Percentiles rank a stretch among this genome's conserved stretches.
These are phyloP conservation scores for Apostichopus californicus DNA, from an alignment of 35 echinoderm and acorn worm genomes.

Conservation along the genomic window DNA sequence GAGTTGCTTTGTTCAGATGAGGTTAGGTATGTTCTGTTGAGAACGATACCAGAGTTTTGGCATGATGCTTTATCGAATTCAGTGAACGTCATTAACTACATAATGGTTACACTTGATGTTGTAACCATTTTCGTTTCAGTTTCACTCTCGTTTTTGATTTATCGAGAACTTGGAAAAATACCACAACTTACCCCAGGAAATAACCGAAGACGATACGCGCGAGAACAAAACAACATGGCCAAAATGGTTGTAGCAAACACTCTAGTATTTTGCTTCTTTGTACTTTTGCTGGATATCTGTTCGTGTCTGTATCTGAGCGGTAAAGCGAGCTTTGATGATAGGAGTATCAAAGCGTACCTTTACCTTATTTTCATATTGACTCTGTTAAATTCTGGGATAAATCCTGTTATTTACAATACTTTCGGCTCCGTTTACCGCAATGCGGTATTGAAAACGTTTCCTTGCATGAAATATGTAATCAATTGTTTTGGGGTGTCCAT, in stretches of 20 bases:
- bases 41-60: background rate
- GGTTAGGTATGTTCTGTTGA: background rate
- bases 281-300: background rate
- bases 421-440: background rate
- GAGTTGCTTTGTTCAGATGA: background rate
- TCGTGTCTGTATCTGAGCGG: background rate
- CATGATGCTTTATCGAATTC: background rate
- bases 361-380: background rate
- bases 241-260: background rate
- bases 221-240: background rate
- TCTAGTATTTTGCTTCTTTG: background rate
- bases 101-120: background rate
- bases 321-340: background rate
- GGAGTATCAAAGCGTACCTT: background rate
- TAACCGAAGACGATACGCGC: background rate
- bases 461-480: background rate
- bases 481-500: background rate
- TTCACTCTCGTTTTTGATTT: background rate
- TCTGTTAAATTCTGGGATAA: conserved; percentile 1
- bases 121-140: background rate
- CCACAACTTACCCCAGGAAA: background rate
- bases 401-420: conserved; percentile 13
- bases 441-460: background rate
- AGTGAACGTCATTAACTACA: background rate
- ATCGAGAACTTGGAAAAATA: background rate